Evolutionary conservation across 2,888 invertebrate species (phyloP).

Genomic region (Melipona beecheii): DNA sequence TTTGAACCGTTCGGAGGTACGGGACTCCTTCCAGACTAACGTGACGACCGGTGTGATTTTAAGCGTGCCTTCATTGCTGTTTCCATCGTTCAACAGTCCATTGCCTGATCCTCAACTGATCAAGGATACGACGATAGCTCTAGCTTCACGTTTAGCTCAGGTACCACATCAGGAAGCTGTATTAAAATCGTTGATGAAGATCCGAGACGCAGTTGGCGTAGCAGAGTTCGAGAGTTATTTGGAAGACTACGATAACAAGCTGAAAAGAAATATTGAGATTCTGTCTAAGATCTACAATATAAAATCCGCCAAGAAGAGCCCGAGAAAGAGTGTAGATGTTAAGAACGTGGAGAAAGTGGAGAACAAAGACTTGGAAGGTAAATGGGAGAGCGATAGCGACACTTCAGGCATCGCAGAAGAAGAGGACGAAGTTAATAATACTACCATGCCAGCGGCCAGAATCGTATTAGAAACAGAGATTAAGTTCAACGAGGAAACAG

Average conservation of each 20-base stretch:
- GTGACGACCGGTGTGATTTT: conserved; percentile 82
- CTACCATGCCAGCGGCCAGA: conserved; percentile 76
- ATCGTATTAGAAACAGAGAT: conserved; percentile 94
- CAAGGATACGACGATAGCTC: conserved; percentile 78
- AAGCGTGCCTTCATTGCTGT: conserved; percentile 82
- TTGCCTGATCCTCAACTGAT: conserved; percentile 73
- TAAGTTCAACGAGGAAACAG: conserved; percentile 91
- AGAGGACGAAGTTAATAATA: conserved; percentile 69
- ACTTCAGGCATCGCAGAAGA: conserved; percentile 77
- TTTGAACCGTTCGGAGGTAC: conserved; percentile 71
- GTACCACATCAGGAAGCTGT: conserved; percentile 87
- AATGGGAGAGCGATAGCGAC: conserved; percentile 76
- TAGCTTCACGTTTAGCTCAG: conserved; percentile 84
- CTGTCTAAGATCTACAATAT: conserved; percentile 87
- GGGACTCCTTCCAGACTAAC: conserved; percentile 82
- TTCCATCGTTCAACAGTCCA: conserved; percentile 76
- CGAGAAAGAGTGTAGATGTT: conserved; percentile 20
- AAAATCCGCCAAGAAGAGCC: conserved; percentile 35
- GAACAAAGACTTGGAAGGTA: conserved; percentile 32
- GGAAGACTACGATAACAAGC: conserved; percentile 83
- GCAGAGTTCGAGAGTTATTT: conserved; percentile 87
- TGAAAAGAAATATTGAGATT: conserved; percentile 86
- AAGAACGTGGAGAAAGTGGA: conserved; percentile 31
- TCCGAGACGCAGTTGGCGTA: conserved; percentile 89
- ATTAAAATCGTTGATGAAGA: conserved; percentile 88